Conservation (phyloP, 2,888 invertebrate genomes). For the Leucophora obtusa region DNA sequence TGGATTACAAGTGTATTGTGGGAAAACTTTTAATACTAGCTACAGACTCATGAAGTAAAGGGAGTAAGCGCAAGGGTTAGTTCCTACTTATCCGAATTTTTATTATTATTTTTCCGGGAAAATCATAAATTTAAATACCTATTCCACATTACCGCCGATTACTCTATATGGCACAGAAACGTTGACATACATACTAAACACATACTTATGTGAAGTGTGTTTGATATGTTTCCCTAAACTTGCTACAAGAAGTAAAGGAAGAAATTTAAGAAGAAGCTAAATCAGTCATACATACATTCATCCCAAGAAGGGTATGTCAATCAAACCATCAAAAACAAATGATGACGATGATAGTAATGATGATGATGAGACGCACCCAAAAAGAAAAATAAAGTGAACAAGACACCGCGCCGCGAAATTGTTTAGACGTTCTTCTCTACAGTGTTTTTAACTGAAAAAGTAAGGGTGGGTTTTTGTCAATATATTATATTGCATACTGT, state of each 20-base stretch:
- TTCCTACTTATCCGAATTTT: too few relatives aligned
- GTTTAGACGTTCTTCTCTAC: neutral
- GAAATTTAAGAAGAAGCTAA: neutral
- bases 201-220: slow-evolving; percentile 6
- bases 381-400: slow-evolving; percentile 4
- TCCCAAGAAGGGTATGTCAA: slow-evolving; percentile 62
- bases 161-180: neutral
- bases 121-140: too few relatives aligned
- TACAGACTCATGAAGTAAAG: too few relatives aligned
- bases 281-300: neutral
- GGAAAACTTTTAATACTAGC: too few relatives aligned
- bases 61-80: too few relatives aligned
- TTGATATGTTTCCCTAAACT: slow-evolving; percentile 3
- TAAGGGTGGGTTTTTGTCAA: slow-evolving; percentile 41
- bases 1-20: too few relatives aligned
- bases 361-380: slow-evolving; percentile 32
- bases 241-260: slow-evolving; percentile 6
- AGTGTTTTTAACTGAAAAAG: neutral
- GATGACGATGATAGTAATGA: slow-evolving; percentile 52
- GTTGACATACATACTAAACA: neutral
- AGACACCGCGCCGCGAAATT: neutral
- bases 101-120: too few relatives aligned
- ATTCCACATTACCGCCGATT: too few relatives aligned
- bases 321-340: slow-evolving; percentile 66
- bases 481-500: neutral